Percentiles rank a stretch among this genome's conserved stretches.
phyloP scores from a whole-genome alignment of 1,140 invertebrate genomes.

The Laupala kohalensis region DNA sequence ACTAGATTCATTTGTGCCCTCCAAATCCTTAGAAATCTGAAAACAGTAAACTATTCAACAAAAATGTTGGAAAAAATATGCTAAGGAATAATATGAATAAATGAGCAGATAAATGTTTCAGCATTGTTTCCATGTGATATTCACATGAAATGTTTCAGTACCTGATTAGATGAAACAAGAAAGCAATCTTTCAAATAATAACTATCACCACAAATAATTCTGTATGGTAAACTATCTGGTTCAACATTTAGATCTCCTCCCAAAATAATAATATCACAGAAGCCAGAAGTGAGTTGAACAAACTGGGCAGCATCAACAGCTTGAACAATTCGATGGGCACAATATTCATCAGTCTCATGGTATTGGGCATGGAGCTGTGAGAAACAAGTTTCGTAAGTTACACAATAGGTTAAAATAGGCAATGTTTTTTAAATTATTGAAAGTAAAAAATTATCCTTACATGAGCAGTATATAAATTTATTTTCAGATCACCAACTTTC shows the following conservation, averaged over 20 bases:
- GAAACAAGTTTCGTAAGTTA: slow-evolving; percentile 10
- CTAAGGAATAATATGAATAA: not conserved
- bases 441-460: slow-evolving; percentile 39
- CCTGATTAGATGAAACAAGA: not conserved
- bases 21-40: slow-evolving; percentile 19
- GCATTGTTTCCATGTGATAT: not conserved
- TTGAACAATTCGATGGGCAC: slow-evolving; percentile 78
- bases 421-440: not conserved
- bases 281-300: slow-evolving; percentile 63
- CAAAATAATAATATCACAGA: slow-evolving; percentile 68
- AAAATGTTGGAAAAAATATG: not conserved
- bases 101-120: not conserved
- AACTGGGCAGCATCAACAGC: slow-evolving; percentile 91
- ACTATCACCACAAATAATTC: slow-evolving; percentile 30
- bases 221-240: slow-evolving; percentile 72
- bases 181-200: not conserved
- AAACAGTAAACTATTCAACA: slow-evolving; percentile 18
- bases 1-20: slow-evolving; percentile 64
- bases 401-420: not conserved
- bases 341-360: slow-evolving; percentile 71
- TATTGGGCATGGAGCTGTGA: slow-evolving; percentile 91
- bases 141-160: not conserved
- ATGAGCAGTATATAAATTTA: slow-evolving; percentile 86
- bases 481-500: slow-evolving; percentile 44
- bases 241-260: slow-evolving; percentile 89